phyloP scores from a whole-genome alignment of 30 jellyfish, hydroid and myxozoan species.

The Turritopsis rubra region DNA sequence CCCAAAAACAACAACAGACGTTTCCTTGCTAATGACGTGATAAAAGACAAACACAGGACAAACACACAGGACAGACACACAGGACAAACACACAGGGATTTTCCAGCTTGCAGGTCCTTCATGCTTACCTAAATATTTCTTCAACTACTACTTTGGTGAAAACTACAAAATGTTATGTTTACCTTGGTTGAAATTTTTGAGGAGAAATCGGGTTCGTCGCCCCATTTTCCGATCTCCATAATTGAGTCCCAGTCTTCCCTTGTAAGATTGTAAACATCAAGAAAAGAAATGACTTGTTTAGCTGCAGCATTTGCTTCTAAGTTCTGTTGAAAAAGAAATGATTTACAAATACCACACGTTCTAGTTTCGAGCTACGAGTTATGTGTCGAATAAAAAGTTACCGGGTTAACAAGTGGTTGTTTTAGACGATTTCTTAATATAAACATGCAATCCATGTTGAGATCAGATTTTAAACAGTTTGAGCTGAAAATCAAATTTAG shows the following conservation, averaged over 20 bases:
- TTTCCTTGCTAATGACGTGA: too few species aligned
- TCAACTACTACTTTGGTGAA: too few species aligned
- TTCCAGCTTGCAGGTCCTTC: too few species aligned
- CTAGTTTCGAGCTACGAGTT: too few species aligned
- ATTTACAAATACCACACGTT: too few species aligned
- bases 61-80: too few species aligned
- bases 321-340: conserved; percentile 25
- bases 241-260: conserved; percentile 98
- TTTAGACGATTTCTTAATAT: conserved; percentile 38
- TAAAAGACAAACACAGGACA: too few species aligned
- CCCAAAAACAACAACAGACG: not conserved
- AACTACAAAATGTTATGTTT: too few species aligned
- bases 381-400: too few species aligned
- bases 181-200: conserved; percentile 87
- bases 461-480: conserved; percentile 67
- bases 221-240: conserved; percentile 79
- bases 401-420: conserved; percentile 58
- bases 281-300: conserved; percentile 50
- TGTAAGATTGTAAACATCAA: conserved; percentile 66
- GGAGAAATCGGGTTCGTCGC: conserved; percentile 36
- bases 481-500: conserved; percentile 27
- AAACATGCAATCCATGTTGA: conserved; percentile 74
- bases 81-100: too few species aligned
- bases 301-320: conserved; percentile 65
- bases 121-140: too few species aligned